These are phyloP conservation scores for Dicyrtomina minuta DNA, from an alignment of 2,888 invertebrate species.

Conservation along the genomic window DNA sequence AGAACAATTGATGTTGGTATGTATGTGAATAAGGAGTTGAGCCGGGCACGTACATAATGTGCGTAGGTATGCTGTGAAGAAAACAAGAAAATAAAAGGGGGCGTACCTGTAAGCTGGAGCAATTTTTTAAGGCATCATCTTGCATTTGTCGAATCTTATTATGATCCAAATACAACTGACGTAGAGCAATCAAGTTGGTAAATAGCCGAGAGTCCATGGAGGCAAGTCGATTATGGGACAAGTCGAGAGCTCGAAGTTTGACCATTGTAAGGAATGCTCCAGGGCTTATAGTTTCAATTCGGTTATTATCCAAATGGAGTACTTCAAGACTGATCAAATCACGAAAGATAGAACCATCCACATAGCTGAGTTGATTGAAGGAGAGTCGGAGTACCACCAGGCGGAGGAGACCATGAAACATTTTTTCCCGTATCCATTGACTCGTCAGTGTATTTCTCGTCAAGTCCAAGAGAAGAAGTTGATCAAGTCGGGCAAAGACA, in stretches of 20 bases:
- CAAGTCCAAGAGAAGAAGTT: constrained; percentile 78
- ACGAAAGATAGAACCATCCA: constrained; percentile 81
- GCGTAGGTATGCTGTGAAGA: background rate
- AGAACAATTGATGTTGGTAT: background rate
- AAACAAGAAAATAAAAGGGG: constrained; percentile 55
- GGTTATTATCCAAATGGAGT: constrained; percentile 80
- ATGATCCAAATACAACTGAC: constrained; percentile 80
- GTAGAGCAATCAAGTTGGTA: constrained; percentile 79
- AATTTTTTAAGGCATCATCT: constrained; percentile 70
- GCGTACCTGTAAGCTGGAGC: constrained; percentile 78
- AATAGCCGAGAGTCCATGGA: constrained; percentile 78
- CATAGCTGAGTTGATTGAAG: constrained; percentile 78
- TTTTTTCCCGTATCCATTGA: constrained; percentile 74
- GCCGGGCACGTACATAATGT: background rate
- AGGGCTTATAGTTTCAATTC: constrained; percentile 83
- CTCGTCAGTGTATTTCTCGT: constrained; percentile 73
- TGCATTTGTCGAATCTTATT: constrained; percentile 79
- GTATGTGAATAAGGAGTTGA: constrained; percentile 1
- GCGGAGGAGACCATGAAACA: constrained; percentile 72
- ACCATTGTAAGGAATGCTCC: constrained; percentile 83
- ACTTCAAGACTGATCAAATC: constrained; percentile 84
- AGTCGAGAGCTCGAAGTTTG: constrained; percentile 83
- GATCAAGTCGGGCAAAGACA: constrained; percentile 79
- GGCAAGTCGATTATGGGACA: constrained; percentile 82
- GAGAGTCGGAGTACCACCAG: constrained; percentile 75